Evolutionary conservation across 1,140 invertebrate genomes (phyloP), one percentile per base, ranked within the genome.

Genomic region (Galleria mellonella): DNA sequence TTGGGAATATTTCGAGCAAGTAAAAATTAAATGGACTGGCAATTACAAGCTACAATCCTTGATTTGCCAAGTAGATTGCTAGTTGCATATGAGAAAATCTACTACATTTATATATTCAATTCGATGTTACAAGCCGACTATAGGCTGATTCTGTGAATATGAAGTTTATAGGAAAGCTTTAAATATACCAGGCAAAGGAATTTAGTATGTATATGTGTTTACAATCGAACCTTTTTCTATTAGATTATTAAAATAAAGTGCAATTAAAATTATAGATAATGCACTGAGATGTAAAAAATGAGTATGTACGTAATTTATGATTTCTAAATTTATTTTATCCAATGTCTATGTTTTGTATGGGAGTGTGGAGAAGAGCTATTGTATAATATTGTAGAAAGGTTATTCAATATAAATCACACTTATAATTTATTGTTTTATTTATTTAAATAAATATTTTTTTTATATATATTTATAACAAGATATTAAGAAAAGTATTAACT

Each of bases 341-440:
- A 35, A 10, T 46, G 23, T 38, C 15, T 31, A 15, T 44, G 15
- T 30, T 42, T 38, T 38, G 43, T 46, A 59, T 58, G 60, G 47
- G 49, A 45, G 58, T 38, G 60, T 55, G 60, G 60, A 46, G n/a
- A 47, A 57, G 65, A 59, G 68, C 64, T 81, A n/a, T n/a, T n/a
- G 76, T 81, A 77, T 74, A 65, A 71, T 77, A 81, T 74, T 77
- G 76, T 81, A 81, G 76, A 76, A 70, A 77, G 53, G 68, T 77
- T 77, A 75, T 74, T 76, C 64, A 77, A 77, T 81, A 81, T 77
- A 81, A 77, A 81, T 81, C 73, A 81, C 76, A 62, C 60, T 58
- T 53, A 38, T 56, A 41, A 51, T 32, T 23, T 41, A 32, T 51
- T 17, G 51, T 66, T 66, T 66, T 48, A 60, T 62, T 66, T 23